These are phyloP conservation scores for Trematomus bernacchii DNA, from an alignment of 2,797 vertebrate genomes.

Conservation along the genomic window DNA sequence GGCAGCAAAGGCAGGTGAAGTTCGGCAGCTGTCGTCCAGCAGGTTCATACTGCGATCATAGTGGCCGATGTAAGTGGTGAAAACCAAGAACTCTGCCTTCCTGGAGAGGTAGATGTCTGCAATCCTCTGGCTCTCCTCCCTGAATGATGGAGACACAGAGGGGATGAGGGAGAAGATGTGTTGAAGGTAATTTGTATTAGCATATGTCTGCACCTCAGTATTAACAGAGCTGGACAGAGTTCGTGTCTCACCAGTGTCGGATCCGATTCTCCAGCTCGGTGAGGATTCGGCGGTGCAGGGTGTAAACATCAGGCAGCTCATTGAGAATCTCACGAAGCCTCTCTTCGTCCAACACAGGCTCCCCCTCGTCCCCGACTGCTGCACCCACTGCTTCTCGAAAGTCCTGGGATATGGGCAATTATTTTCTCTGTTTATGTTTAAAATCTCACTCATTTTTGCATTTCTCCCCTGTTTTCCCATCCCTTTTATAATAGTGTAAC, in stretches of 20 bases:
- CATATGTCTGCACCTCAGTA: constrained; percentile 6
- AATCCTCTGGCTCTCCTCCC: constrained; percentile 92
- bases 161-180: background rate
- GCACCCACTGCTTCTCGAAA: constrained; percentile 87
- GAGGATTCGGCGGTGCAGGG: constrained; percentile 90
- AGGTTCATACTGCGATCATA: constrained; percentile 92
- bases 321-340: constrained; percentile 90
- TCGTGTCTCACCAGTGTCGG: constrained; percentile 86
- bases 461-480: background rate
- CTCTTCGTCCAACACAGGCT: constrained; percentile 83
- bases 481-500: background rate
- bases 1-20: constrained; percentile 83
- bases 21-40: constrained; percentile 89
- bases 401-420: constrained; percentile 76
- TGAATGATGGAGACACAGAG: constrained; percentile 46
- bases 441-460: background rate
- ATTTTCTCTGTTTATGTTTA: background rate
- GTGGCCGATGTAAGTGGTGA: constrained; percentile 90
- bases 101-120: constrained; percentile 92
- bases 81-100: constrained; percentile 89
- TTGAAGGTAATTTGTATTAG: constrained; percentile 1
- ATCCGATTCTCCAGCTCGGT: constrained; percentile 90
- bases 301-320: constrained; percentile 90
- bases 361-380: constrained; percentile 81
- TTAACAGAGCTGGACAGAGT: background rate